These are phyloP conservation scores for Pyrrhia umbra DNA, from an alignment of 2,888 invertebrate species.

Conservation along the genomic window DNA sequence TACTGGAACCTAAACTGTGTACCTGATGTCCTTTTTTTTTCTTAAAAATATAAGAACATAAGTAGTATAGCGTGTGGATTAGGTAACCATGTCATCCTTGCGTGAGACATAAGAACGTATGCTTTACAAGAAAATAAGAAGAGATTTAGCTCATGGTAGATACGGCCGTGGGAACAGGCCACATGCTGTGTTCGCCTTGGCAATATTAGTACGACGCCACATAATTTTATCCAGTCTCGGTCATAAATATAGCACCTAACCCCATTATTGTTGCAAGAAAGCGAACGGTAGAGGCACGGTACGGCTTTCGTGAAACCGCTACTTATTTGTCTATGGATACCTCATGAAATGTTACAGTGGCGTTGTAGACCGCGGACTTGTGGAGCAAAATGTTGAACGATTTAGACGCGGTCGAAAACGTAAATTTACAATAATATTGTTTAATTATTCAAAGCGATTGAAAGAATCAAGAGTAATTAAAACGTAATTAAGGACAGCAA, in stretches of 20 bases:
- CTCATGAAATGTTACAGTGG: slow-evolving; percentile 39
- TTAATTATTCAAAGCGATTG: slow-evolving; percentile 62
- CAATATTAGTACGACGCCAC: slow-evolving; percentile 78
- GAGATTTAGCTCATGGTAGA: slow-evolving; percentile 60
- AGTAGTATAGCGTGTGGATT: not conserved
- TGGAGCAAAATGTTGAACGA: not conserved
- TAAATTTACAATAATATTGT: slow-evolving; percentile 48
- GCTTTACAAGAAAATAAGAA: slow-evolving; percentile 57
- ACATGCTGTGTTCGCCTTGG: slow-evolving; percentile 75
- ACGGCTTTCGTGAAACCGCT: slow-evolving; percentile 54
- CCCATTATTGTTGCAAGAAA: slow-evolving; percentile 77
- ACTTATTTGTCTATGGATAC: slow-evolving; percentile 53
- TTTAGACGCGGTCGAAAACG: not conserved
- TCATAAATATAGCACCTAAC: slow-evolving; percentile 78
- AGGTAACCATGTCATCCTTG: slow-evolving; percentile 14
- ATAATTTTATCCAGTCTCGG: slow-evolving; percentile 81
- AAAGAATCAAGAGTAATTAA: slow-evolving; percentile 76
- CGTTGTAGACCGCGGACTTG: slow-evolving; percentile 32
- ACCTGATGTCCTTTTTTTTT: slow-evolving; percentile 32
- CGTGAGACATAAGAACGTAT: slow-evolving; percentile 31
- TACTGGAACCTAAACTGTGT: slow-evolving; percentile 48
- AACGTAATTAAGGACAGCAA: slow-evolving; percentile 75
- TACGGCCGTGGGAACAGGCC: slow-evolving; percentile 73
- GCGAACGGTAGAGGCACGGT: slow-evolving; percentile 61
- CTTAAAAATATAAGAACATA: slow-evolving; percentile 2